These are phyloP conservation scores for Andrena dorsata DNA, from an alignment of 2,888 invertebrate species.

Conservation along the genomic window DNA sequence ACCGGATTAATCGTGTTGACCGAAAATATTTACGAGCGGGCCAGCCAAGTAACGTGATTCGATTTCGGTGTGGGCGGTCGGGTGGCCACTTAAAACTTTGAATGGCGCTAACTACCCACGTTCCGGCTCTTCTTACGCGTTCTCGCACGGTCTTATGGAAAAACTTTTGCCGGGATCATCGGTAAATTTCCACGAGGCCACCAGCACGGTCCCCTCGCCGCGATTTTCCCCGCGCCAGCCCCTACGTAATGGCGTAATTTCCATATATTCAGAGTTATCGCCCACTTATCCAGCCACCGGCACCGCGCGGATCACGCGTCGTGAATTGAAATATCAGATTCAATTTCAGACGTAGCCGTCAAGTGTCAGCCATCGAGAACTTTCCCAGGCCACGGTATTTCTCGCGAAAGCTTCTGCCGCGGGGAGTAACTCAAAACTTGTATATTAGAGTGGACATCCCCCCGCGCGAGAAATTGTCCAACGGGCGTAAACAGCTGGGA, in stretches of 20 bases:
- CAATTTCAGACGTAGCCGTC: constrained; percentile 5
- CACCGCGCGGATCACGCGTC: neutral
- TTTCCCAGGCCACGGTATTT: neutral
- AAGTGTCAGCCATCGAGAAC: neutral
- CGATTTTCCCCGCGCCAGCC: neutral
- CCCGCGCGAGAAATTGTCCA: neutral
- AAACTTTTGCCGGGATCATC: constrained; percentile 34
- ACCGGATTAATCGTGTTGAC: constrained; percentile 31
- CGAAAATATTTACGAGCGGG: constrained; percentile 38
- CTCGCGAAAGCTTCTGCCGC: neutral
- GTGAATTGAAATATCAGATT: constrained; percentile 47
- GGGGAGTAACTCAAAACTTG: neutral
- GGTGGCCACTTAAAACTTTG: constrained; percentile 41
- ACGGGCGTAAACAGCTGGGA: neutral
- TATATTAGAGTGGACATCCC: neutral
- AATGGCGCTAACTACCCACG: constrained; percentile 35
- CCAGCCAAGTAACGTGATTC: constrained; percentile 25
- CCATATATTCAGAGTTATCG: constrained; percentile 39
- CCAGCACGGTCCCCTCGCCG: neutral
- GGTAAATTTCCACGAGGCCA: constrained; percentile 17
- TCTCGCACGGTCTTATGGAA: constrained; percentile 35
- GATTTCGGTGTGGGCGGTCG: constrained; percentile 9
- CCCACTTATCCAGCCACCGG: constrained; percentile 15
- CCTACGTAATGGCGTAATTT: constrained; percentile 29
- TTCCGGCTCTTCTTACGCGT: constrained; percentile 19